Base-by-base conservation (phyloP, 2,113 vertebrate genomes). In the Ahaetulla prasina region DNA sequence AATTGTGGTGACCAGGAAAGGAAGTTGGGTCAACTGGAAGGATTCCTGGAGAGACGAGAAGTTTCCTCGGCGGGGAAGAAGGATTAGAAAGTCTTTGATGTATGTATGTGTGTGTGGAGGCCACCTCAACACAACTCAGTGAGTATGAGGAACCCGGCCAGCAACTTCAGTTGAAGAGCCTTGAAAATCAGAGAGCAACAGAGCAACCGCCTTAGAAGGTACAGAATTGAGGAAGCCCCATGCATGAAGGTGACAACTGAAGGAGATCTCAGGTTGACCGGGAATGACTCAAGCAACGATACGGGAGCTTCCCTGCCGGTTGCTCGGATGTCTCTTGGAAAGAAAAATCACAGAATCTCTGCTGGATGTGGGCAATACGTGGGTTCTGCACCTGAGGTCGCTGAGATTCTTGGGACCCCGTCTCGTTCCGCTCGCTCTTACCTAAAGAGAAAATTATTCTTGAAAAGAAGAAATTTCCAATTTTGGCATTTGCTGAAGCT, bases 121-220 rank as follows among this genome's bases (percentile, higher is more conserved):
- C 23, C 2, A 7, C 25, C 10, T 30, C 1, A 18, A 16, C 1
- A 0, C 23, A 4, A n/a, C 63, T 43, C 8, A 43, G 9, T 0
- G 22, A 52, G 9, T 14, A 9, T 54, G n/a, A 39, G 16, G 43
- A 45, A 18, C 27, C 63, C 4, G 16, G 9, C 9, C 11, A 9
- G 25, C 45, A 22, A 9, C 18, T 10, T 47, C 3, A 27, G 6
- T 25, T 14, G 18, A n/a, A 45, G 27, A 74, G 60, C 6, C 52
- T 30, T 30, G 23, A 85, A n/a, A n/a, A 20, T 20, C 60, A 39
- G 30, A 35, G 12, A 9, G 35, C 45, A 54, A 45, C 1, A 1
- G n/a, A 85, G 35, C 25, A 10, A 39, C 14, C 43, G 5, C 4
- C 4, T 14, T 68, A 6, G 30, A 35, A 30, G 12, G 12, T 68